Conservation (phyloP, 1,140 invertebrate genomes). For the Philopotamus ludificatus region DNA sequence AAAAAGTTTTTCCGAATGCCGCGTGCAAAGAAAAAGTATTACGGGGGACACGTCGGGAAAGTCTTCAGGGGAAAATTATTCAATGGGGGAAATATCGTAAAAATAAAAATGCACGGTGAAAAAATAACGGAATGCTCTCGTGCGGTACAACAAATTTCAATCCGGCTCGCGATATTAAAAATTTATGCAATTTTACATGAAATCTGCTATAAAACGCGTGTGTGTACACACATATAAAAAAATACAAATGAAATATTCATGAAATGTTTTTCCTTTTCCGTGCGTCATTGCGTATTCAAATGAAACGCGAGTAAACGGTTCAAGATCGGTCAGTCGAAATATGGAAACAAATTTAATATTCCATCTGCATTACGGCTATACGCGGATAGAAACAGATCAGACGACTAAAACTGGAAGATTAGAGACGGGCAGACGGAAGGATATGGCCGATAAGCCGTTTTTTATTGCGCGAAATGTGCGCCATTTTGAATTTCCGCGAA, state of each 20-base stretch:
- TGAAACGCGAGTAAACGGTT: too few relatives aligned
- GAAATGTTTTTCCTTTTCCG: too few relatives aligned
- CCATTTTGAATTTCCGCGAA: background rate
- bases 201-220: background rate
- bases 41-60: constrained; percentile 11
- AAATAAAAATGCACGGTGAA: background rate
- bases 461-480: background rate
- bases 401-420: background rate
- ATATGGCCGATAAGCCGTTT: constrained; percentile 1
- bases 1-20: constrained; percentile 16
- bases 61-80: constrained; percentile 21
- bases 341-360: background rate
- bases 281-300: too few relatives aligned
- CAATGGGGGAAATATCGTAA: constrained; percentile 9
- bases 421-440: background rate
- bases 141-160: constrained; percentile 5
- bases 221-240: too few relatives aligned
- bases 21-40: constrained; percentile 7
- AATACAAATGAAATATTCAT: too few relatives aligned
- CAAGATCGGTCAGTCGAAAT: too few relatives aligned
- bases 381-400: background rate
- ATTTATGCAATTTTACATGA: constrained; percentile 4
- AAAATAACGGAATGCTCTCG: background rate
- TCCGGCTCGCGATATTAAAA: background rate
- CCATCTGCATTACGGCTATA: background rate